phyloP scores from a whole-genome alignment of 1,140 invertebrate species.

The Drosophila repletoides region DNA sequence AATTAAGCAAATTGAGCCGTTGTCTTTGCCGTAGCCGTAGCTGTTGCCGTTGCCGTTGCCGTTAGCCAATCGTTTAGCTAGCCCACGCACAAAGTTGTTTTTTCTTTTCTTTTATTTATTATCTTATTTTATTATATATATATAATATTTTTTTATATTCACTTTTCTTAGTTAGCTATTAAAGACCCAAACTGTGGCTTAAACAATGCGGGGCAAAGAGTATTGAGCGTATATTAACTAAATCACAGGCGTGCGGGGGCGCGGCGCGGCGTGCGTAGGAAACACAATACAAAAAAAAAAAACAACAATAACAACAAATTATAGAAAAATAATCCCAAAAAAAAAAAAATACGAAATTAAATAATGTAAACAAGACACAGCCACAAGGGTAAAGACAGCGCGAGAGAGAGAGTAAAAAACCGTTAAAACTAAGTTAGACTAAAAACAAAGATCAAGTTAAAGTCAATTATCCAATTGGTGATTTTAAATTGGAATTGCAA shows the following conservation, averaged over 20 bases:
- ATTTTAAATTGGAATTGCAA: background rate
- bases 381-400: slow-evolving; percentile 11
- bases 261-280: slow-evolving; percentile 13
- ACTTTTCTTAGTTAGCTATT: slow-evolving; percentile 24
- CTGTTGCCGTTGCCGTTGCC: too few relatives aligned
- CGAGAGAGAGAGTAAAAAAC: slow-evolving; percentile 12
- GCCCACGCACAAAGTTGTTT: slow-evolving; percentile 28
- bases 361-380: slow-evolving; percentile 18
- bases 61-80: slow-evolving; percentile 41
- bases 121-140: background rate
- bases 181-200: slow-evolving; percentile 9
- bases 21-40: too few relatives aligned
- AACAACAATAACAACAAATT: slow-evolving; percentile 28
- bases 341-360: slow-evolving; percentile 3
- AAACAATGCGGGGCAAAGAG: slow-evolving; percentile 11
- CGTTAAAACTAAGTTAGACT: slow-evolving; percentile 30
- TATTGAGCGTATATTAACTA: slow-evolving; percentile 27
- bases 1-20: slow-evolving; percentile 59
- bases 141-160: too few relatives aligned
- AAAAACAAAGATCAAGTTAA: slow-evolving; percentile 28
- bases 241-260: slow-evolving; percentile 38
- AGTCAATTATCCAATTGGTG: slow-evolving; percentile 14
- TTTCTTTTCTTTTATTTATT: slow-evolving; percentile 4
- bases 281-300: slow-evolving; percentile 13
- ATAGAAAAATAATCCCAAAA: slow-evolving; percentile 5